Base-by-base conservation (phyloP, 2,888 invertebrate genomes). In the Idaea dimidiata region DNA sequence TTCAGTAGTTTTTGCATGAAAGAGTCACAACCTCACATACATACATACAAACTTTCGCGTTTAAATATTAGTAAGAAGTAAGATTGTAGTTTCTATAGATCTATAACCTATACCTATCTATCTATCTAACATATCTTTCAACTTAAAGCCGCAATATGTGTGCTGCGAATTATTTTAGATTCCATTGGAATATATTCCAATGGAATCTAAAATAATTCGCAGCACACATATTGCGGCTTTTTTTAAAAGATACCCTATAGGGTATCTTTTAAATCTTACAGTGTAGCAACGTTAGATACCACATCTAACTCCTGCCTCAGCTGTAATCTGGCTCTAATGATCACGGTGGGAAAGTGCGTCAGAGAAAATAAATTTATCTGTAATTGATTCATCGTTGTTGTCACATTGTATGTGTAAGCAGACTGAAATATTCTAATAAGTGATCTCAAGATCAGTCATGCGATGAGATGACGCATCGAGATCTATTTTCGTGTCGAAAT, bases 381-480 rank as follows among this genome's bases (percentile, higher is more conserved):
- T 63, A 70, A 79, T 79, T 80, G 78, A 82, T 79, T 79, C 80
- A 79, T 71, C 75, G 65, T 43, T 57, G 54, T 54, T 54, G 54
- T 59, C 57, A 61, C 67, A 68, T 68, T 71, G 68, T 74, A 24
- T 24, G 72, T 64, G 69, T 67, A 70, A 72, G 69, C 71, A 71
- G 70, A 71, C 65, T 67, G 66, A 76, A 74, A 75, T 80, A 77
- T 75, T 76, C 75, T 76, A 61, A 75, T 73, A 78, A 76, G 75
- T 72, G 76, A 78, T 76, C 64, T 70, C 69, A 71, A 70, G 77
- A 78, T 80, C 79, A 78, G 74, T 78, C 80, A 76, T 73, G 72
- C 72, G 68, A 66, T 84, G 84, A 84, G 68, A 66, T 84, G 84
- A 84, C 84, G 84, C 83, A 84, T 76, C 72, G 69, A 65, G 65